These are phyloP conservation scores for Myrmecophaga tridactyla DNA, from an alignment of 2,113 vertebrate species.

Conservation along the genomic window DNA sequence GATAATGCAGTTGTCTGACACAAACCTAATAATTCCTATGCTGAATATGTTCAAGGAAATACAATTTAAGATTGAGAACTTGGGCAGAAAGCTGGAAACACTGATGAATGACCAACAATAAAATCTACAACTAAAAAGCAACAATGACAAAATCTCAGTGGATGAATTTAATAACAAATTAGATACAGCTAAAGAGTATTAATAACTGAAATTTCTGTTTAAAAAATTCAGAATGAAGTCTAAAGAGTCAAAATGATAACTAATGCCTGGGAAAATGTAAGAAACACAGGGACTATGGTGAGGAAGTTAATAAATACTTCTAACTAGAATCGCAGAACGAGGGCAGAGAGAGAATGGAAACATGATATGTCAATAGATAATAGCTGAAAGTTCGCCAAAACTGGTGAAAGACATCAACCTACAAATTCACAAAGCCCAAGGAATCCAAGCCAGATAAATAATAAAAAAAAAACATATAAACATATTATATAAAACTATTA, in stretches of 20 bases:
- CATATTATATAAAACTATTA: neutral
- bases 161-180: neutral
- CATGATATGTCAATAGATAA: neutral
- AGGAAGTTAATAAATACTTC: neutral
- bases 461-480: neutral
- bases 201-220: neutral
- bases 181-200: neutral
- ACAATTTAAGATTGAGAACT: constrained; percentile 15
- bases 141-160: neutral
- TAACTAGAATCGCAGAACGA: neutral
- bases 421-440: neutral
- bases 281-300: too few relatives aligned
- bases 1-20: neutral
- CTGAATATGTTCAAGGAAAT: neutral
- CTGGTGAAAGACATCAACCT: neutral
- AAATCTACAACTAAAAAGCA: neutral
- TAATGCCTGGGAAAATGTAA: neutral
- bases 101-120: neutral
- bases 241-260: neutral
- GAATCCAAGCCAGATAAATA: neutral
- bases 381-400: neutral
- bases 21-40: neutral
- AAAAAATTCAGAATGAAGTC: neutral
- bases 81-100: neutral
- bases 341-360: neutral